These are phyloP conservation scores for Galerucella pusilla DNA, from an alignment of 2,888 invertebrate genomes.

Conservation along the genomic window DNA sequence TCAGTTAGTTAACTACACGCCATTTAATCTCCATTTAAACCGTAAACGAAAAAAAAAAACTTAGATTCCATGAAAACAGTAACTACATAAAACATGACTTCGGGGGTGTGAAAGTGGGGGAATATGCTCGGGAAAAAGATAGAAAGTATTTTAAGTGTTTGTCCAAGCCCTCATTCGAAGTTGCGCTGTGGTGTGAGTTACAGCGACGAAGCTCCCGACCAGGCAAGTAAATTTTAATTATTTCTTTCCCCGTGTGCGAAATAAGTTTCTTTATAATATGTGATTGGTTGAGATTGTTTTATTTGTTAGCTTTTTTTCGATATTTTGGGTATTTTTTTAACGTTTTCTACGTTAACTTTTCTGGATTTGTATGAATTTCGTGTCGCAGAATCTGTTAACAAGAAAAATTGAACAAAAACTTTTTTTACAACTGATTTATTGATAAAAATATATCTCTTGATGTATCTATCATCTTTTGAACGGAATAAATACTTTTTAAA, in stretches of 20 bases:
- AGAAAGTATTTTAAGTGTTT: slow-evolving; percentile 50
- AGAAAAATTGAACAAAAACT: no score
- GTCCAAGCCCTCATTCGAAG: slow-evolving; percentile 56
- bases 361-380: no score
- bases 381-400: no score
- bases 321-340: no score
- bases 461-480: no score
- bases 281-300: background rate
- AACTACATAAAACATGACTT: slow-evolving; percentile 39
- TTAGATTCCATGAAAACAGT: slow-evolving; percentile 39
- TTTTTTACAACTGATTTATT: no score
- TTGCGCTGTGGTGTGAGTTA: slow-evolving; percentile 54
- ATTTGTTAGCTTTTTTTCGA: background rate
- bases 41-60: slow-evolving; percentile 39
- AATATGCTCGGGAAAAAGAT: slow-evolving; percentile 49
- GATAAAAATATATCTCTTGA: no score
- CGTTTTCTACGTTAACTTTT: no score
- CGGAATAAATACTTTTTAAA: no score
- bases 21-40: slow-evolving; percentile 28
- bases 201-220: slow-evolving; percentile 49
- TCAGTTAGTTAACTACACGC: background rate
- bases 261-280: background rate
- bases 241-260: background rate
- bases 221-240: slow-evolving; percentile 47
- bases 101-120: slow-evolving; percentile 56